Percentiles rank a stretch among this genome's conserved stretches.
phyloP scores from a whole-genome alignment of 2,797 vertebrate species.

The Podarcis lilfordi region DNA sequence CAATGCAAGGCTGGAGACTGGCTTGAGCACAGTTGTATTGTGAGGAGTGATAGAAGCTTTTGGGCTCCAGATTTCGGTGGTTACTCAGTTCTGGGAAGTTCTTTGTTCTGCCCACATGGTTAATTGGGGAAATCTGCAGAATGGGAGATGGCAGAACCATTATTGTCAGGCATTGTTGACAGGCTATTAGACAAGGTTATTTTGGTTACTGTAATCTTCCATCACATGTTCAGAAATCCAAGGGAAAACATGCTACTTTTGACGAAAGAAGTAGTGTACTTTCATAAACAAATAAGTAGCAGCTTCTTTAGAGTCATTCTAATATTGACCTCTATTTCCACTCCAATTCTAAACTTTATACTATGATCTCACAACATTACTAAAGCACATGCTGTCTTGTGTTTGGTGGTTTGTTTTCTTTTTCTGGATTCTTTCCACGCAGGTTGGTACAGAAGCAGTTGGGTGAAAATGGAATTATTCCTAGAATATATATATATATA shows the following conservation, averaged over 20 bases:
- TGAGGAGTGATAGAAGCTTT: neutral
- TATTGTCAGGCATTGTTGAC: neutral
- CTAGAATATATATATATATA: neutral
- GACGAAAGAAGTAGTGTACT: too few species aligned
- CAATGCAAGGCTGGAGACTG: constrained; percentile 19
- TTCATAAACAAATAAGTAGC: neutral
- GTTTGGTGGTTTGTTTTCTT: too few species aligned
- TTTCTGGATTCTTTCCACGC: neutral
- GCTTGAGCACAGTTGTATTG: neutral
- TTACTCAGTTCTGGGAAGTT: constrained; percentile 16
- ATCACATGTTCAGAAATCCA: neutral
- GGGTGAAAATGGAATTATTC: neutral
- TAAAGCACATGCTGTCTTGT: neutral
- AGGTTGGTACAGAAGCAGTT: neutral
- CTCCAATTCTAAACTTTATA: neutral
- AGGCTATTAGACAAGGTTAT: neutral
- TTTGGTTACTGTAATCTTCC: neutral
- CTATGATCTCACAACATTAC: too few species aligned
- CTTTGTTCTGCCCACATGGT: neutral
- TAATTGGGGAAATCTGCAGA: constrained; percentile 13
- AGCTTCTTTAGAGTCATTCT: neutral
- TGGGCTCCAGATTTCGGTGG: neutral
- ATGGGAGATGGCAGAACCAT: neutral
- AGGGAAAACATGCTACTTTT: neutral
- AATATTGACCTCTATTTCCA: neutral